phyloP scores from a whole-genome alignment of 1,140 invertebrate genomes.

The Zaprionus inermis region DNA sequence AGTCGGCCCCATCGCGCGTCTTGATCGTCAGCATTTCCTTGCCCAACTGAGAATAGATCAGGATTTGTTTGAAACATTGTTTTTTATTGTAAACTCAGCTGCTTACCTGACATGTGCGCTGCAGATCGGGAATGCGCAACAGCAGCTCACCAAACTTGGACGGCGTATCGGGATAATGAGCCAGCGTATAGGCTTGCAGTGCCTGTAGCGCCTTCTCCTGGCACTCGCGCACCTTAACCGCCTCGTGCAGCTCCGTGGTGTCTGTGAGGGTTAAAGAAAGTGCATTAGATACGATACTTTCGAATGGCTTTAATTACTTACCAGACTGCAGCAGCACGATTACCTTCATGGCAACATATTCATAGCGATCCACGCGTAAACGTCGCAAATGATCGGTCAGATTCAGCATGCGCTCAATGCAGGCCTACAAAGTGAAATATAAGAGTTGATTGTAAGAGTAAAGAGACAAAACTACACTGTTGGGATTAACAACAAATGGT shows the following conservation, averaged over 20 bases:
- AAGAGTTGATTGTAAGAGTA: conserved; percentile 8
- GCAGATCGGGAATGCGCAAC: conserved; percentile 96
- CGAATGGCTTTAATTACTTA: conserved; percentile 79
- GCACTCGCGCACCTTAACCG: conserved; percentile 95
- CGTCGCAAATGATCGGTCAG: conserved; percentile 96
- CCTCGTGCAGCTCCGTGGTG: conserved; percentile 95
- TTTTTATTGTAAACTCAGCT: background rate
- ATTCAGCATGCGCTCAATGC: conserved; percentile 96
- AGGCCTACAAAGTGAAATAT: conserved; percentile 85
- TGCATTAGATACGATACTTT: background rate
- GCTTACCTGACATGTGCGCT: conserved; percentile 94
- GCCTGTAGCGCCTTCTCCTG: conserved; percentile 97
- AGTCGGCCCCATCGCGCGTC: conserved; percentile 94
- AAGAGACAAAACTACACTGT: background rate
- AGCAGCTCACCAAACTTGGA: conserved; percentile 98
- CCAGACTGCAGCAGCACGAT: conserved; percentile 96
- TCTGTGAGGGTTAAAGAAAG: conserved; percentile 86
- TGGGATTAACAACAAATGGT: too few relatives aligned
- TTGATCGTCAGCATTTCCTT: conserved; percentile 96
- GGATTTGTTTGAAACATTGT: conserved; percentile 20
- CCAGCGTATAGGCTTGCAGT: conserved; percentile 94
- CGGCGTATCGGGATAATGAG: conserved; percentile 95
- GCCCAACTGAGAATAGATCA: conserved; percentile 87
- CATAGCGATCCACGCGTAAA: conserved; percentile 96
- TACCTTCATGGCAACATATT: conserved; percentile 98